These are phyloP conservation scores for Carassius gibelio DNA, from an alignment of 2,113 vertebrate genomes.

Conservation along the genomic window DNA sequence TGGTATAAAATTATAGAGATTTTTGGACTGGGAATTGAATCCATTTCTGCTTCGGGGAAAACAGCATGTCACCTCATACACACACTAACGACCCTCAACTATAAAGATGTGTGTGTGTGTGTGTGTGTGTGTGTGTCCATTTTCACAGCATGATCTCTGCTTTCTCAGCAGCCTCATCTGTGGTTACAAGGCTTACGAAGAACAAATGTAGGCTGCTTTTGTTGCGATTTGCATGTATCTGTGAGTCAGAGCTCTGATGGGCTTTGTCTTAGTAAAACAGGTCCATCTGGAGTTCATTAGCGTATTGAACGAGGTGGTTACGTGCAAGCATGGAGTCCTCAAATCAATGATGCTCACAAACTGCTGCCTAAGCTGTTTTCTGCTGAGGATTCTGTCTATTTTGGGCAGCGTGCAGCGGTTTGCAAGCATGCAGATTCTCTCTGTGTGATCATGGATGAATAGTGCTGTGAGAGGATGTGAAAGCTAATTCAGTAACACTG, in stretches of 20 bases:
- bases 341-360: conserved; percentile 45
- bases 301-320: conserved; percentile 21
- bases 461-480: not conserved
- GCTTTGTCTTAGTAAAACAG: not conserved
- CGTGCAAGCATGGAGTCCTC: conserved; percentile 26
- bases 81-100: not conserved
- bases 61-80: not conserved
- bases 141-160: conserved; percentile 16
- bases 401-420: conserved; percentile 23
- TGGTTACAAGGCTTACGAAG: not conserved
- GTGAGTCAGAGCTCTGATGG: conserved; percentile 7
- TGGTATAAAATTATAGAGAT: not conserved
- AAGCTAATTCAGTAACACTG: conserved; percentile 1
- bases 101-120: not conserved
- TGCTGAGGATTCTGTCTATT: conserved; percentile 19
- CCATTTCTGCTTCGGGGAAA: conserved; percentile 9
- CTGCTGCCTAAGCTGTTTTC: conserved; percentile 10
- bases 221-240: not conserved
- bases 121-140: not conserved
- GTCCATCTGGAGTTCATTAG: conserved; percentile 33
- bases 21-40: conserved; percentile 1
- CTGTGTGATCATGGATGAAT: conserved; percentile 15
- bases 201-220: not conserved
- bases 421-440: conserved; percentile 28
- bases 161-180: not conserved